phyloP scores from a whole-genome alignment of 2,797 vertebrate species.

The Schizopygopsis malacanthus region DNA sequence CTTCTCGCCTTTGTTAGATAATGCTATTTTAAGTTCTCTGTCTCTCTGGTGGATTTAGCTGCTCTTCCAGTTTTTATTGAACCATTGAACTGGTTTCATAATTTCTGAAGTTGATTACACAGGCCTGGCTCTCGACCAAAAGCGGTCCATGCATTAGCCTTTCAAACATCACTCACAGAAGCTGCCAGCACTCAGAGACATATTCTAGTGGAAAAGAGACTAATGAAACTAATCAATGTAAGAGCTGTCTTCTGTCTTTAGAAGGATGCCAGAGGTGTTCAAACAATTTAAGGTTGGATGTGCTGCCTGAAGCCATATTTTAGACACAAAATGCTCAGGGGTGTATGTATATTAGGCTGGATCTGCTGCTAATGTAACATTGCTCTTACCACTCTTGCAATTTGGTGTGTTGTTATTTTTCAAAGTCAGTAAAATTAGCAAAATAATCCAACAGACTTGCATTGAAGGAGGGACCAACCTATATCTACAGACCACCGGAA shows the following conservation, averaged over 20 bases:
- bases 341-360: conserved; percentile 5
- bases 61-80: conserved; percentile 52
- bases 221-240: conserved; percentile 52
- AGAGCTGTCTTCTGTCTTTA: conserved; percentile 47
- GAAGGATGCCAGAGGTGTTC: conserved; percentile 20
- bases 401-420: conserved; percentile 11
- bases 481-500: not conserved
- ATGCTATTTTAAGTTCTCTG: conserved; percentile 36
- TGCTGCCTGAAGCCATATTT: not conserved
- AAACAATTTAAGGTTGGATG: conserved; percentile 34
- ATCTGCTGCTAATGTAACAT: not conserved
- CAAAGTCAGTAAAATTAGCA: not conserved
- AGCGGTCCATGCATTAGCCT: conserved; percentile 54
- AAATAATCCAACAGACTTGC: not conserved
- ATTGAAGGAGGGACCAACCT: not conserved
- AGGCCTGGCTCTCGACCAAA: conserved; percentile 52
- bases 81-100: conserved; percentile 56
- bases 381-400: not conserved
- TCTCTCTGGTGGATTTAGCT: conserved; percentile 33
- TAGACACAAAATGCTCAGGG: not conserved
- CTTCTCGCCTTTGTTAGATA: conserved; percentile 47
- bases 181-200: conserved; percentile 29
- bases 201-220: conserved; percentile 45
- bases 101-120: conserved; percentile 53
- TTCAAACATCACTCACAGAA: conserved; percentile 47